A percentile compares a stretch with the other conserved stretches of the same genome.
phyloP scores from a whole-genome alignment of 2,113 vertebrate genomes.

The Chaenogobius annularis region DNA sequence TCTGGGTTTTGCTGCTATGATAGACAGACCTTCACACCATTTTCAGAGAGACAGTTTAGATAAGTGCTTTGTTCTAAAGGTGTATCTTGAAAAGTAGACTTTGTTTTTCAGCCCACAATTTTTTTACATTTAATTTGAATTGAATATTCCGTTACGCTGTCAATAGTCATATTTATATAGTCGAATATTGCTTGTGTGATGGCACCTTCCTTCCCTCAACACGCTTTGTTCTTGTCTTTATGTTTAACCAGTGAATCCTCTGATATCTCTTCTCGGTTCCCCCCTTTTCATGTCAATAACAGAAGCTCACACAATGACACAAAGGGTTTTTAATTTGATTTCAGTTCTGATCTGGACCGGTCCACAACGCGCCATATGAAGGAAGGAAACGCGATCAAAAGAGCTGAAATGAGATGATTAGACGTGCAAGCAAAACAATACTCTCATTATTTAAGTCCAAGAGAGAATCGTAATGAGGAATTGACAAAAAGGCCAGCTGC shows the following conservation, averaged over 20 bases:
- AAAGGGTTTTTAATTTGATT: conserved; percentile 71
- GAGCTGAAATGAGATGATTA: conserved; percentile 60
- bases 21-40: not conserved
- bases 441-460: conserved; percentile 61
- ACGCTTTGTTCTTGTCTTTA: conserved; percentile 40
- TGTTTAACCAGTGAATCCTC: conserved; percentile 51
- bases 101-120: not conserved
- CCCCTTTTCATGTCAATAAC: conserved; percentile 48
- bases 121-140: not conserved
- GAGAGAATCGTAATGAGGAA: conserved; percentile 54
- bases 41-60: not conserved
- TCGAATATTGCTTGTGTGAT: conserved; percentile 25
- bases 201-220: conserved; percentile 14
- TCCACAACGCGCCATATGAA: conserved; percentile 38
- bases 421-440: conserved; percentile 53
- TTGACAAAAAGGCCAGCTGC: conserved; percentile 36
- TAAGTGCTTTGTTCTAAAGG: not conserved
- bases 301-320: conserved; percentile 34
- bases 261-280: conserved; percentile 52
- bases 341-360: conserved; percentile 61
- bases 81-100: not conserved
- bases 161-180: not conserved
- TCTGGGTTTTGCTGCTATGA: not conserved
- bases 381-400: conserved; percentile 53
- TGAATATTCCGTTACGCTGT: not conserved